Evolutionary conservation across 2,888 invertebrate genomes (phyloP).

Genomic region (Drosophila anomelani): DNA sequence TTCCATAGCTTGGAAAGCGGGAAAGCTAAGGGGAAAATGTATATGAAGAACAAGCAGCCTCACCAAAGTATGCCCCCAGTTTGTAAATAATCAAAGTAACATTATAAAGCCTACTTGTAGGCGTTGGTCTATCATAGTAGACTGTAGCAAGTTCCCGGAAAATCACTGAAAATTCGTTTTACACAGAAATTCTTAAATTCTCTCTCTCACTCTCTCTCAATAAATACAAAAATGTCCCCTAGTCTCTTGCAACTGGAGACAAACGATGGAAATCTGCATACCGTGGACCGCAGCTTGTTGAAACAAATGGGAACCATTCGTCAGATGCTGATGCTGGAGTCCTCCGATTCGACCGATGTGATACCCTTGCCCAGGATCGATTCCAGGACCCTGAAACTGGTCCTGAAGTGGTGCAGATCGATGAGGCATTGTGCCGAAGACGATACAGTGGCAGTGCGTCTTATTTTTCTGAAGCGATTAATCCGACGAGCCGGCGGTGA

Average conservation of each 20-base stretch:
- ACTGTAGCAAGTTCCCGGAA: background rate
- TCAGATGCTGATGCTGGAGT: constrained; percentile 8
- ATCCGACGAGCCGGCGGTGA: background rate
- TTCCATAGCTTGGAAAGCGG: background rate
- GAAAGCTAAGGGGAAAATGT: constrained; percentile 17
- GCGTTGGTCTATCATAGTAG: background rate
- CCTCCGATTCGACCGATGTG: background rate
- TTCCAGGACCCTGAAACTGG: background rate
- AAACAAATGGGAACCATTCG: constrained; percentile 35
- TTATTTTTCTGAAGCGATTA: background rate
- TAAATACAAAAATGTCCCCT: constrained; percentile 17
- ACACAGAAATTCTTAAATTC: background rate
- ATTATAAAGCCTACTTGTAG: constrained; percentile 45
- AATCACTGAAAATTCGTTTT: background rate
- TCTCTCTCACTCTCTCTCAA: background rate
- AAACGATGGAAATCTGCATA: constrained; percentile 41
- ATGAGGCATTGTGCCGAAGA: background rate
- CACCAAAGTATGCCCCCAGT: constrained; percentile 28
- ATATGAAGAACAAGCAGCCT: background rate
- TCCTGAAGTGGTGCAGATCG: constrained; percentile 5
- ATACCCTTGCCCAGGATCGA: constrained; percentile 8
- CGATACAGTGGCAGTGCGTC: background rate
- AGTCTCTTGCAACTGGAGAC: constrained; percentile 30
- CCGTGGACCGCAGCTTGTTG: constrained; percentile 29
- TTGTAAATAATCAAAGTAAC: accelerated